phyloP scores from a whole-genome alignment of 2,797 vertebrate genomes.

The Falco biarmicus region DNA sequence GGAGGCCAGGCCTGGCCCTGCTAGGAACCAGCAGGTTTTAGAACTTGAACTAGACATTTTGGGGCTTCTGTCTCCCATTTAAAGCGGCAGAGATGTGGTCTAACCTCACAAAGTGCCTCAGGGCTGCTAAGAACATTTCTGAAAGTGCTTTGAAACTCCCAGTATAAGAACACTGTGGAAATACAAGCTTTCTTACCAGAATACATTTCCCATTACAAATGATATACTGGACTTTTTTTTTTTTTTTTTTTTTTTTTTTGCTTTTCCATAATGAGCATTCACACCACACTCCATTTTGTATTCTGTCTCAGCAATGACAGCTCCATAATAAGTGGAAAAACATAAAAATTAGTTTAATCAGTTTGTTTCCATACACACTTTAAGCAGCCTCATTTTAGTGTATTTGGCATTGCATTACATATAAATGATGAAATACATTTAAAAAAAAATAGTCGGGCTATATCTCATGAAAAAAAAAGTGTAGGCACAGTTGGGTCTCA shows the following conservation, averaged over 20 bases:
- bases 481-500: not conserved
- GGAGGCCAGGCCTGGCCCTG: not conserved
- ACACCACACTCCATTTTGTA: not conserved
- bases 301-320: not conserved
- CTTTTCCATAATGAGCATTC: not conserved
- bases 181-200: not conserved
- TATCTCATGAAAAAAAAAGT: not conserved
- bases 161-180: not conserved
- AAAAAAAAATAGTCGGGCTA: not conserved
- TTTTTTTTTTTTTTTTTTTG: not conserved
- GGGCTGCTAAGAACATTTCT: not conserved
- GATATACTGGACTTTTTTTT: not conserved
- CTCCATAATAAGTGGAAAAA: not conserved
- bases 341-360: slow-evolving; percentile 31
- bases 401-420: not conserved
- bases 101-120: not conserved
- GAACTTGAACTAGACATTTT: not conserved
- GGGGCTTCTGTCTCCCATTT: not conserved
- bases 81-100: not conserved
- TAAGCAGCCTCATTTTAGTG: not conserved
- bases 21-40: not conserved
- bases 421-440: not conserved
- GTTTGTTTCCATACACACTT: slow-evolving; percentile 10
- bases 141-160: not conserved
- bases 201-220: not conserved